Percentiles rank a stretch among this genome's conserved stretches.
Evolutionary conservation across 1,140 invertebrate species (phyloP).

Genomic region (Megalonaias nervosa): DNA sequence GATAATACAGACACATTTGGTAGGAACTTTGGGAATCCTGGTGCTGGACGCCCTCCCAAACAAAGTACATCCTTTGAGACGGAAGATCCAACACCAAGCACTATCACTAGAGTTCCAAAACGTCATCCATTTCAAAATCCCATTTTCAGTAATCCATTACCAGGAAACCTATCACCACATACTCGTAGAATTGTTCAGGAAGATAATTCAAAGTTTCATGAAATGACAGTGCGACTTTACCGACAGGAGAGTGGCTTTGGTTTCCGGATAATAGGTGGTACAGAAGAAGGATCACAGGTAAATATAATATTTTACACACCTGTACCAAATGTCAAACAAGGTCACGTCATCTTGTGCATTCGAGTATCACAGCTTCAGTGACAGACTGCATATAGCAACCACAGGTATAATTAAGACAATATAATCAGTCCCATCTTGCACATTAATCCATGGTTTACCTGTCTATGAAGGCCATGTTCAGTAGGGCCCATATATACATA

Average conservation of each 20-base stretch:
- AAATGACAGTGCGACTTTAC: conserved; percentile 85
- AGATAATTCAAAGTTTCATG: conserved; percentile 76
- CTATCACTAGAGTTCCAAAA: conserved; percentile 57
- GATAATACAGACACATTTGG: conserved; percentile 22
- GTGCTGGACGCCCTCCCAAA: conserved; percentile 67
- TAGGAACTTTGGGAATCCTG: conserved; percentile 27
- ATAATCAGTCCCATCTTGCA: too few relatives aligned
- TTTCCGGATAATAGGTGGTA: conserved; percentile 98
- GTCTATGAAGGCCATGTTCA: too few relatives aligned
- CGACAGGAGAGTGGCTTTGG: conserved; percentile 93
- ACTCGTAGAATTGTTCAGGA: conserved; percentile 9
- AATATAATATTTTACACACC: conserved; percentile 8
- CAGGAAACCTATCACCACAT: conserved; percentile 38
- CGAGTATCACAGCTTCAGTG: too few relatives aligned
- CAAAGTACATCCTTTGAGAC: conserved; percentile 82
- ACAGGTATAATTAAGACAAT: too few relatives aligned
- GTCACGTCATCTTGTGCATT: too few relatives aligned
- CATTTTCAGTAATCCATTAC: conserved; percentile 35
- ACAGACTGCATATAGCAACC: too few relatives aligned
- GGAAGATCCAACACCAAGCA: conserved; percentile 66
- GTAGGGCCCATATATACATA: too few relatives aligned
- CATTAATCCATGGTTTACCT: too few relatives aligned
- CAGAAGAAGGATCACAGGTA: conserved; percentile 96
- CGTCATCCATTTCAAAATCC: conserved; percentile 44
- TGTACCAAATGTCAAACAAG: too few relatives aligned